Conservation (phyloP, 2,888 invertebrate species). For the Schrankia costaestrigalis region DNA sequence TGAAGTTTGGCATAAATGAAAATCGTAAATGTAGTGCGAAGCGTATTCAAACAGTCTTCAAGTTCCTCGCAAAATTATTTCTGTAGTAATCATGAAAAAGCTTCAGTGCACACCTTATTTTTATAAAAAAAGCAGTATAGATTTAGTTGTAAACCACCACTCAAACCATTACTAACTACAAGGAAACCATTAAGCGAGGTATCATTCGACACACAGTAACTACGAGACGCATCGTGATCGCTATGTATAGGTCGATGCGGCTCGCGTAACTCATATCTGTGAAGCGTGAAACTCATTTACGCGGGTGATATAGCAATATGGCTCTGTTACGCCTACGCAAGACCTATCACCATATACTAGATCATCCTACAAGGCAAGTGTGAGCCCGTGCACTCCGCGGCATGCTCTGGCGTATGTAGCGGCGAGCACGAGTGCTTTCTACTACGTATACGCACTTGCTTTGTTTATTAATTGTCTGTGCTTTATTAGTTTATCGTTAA, state of each 20-base stretch:
- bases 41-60: conserved; percentile 31
- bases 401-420: conserved; percentile 5
- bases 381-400: conserved; percentile 26
- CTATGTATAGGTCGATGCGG: conserved; percentile 45
- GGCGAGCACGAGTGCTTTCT: conserved; percentile 17
- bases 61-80: conserved; percentile 37
- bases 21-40: conserved; percentile 38
- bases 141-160: conserved; percentile 72
- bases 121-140: conserved; percentile 64
- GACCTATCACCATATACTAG: conserved; percentile 47
- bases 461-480: conserved; percentile 33
- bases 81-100: conserved; percentile 44
- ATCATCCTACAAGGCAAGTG: conserved; percentile 37
- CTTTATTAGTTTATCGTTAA: conserved; percentile 31
- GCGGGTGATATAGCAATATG: conserved; percentile 44
- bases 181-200: conserved; percentile 70
- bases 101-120: conserved; percentile 55
- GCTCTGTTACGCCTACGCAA: conserved; percentile 37
- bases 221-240: conserved; percentile 35
- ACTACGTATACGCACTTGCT: conserved; percentile 29
- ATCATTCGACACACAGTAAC: conserved; percentile 58
- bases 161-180: conserved; percentile 74
- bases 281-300: conserved; percentile 53
- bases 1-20: conserved; percentile 29
- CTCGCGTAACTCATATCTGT: conserved; percentile 51